Conservation (phyloP, 2,797 vertebrate species). For the Hemibagrus guttatus region DNA sequence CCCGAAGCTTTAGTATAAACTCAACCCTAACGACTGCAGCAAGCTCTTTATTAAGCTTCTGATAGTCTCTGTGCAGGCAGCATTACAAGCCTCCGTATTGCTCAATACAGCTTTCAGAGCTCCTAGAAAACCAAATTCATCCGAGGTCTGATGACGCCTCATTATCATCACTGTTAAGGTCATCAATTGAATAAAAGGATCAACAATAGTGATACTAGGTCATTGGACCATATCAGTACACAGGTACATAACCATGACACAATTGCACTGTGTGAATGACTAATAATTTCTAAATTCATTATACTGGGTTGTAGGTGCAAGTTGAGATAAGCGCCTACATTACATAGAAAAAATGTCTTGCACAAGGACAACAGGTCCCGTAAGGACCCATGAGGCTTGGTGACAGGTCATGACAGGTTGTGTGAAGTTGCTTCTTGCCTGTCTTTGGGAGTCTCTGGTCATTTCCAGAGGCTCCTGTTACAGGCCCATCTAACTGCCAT, state of each 20-base stretch:
- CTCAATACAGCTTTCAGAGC: neutral
- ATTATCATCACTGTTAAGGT: neutral
- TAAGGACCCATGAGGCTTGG: slow-evolving; percentile 18
- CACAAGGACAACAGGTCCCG: slow-evolving; percentile 34
- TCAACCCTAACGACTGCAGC: neutral
- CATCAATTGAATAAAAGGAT: neutral
- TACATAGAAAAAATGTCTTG: neutral
- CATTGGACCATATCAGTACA: neutral
- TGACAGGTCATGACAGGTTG: slow-evolving; percentile 56
- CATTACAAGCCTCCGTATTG: neutral
- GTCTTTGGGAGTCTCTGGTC: slow-evolving; percentile 52
- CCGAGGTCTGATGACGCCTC: neutral
- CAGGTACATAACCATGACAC: neutral
- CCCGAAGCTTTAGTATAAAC: neutral
- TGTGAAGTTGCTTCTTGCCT: slow-evolving; percentile 53
- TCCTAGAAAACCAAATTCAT: neutral
- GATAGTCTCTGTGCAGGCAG: neutral
- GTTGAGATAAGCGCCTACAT: neutral
- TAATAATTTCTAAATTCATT: neutral
- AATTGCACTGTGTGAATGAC: neutral
- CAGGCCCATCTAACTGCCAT: slow-evolving; percentile 52
- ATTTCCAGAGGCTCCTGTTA: slow-evolving; percentile 53
- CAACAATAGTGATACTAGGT: neutral
- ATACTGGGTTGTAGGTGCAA: neutral
- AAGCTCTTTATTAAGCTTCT: neutral